Percentiles rank a stretch among this genome's conserved stretches.
Conservation (phyloP, 2,797 vertebrate genomes). For the Lepidocolaptes lacrymiger region DNA sequence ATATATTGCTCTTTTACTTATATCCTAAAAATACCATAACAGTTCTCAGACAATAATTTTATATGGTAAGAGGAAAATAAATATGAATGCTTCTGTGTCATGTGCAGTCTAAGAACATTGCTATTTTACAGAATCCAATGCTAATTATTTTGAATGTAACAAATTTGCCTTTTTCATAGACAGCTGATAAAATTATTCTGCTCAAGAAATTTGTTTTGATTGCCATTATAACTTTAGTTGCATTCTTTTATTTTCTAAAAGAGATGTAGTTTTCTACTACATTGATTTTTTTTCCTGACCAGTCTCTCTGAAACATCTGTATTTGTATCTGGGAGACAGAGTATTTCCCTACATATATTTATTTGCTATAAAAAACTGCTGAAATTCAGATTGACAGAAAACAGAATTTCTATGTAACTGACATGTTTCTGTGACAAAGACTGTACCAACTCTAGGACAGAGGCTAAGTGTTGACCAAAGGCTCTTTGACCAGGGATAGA, state of each 20-base stretch:
- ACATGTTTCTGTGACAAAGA: not conserved
- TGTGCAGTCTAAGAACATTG: not conserved
- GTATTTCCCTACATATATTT: not conserved
- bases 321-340: not conserved
- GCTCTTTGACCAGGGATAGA: not conserved
- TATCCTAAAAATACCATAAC: not conserved
- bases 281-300: not conserved
- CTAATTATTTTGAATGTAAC: not conserved
- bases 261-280: not conserved
- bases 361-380: not conserved
- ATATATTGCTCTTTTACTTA: not conserved
- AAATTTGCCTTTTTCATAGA: not conserved
- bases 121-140: not conserved
- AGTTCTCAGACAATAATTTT: not conserved
- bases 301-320: not conserved
- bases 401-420: not conserved
- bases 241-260: not conserved
- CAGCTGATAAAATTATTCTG: not conserved
- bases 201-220: not conserved
- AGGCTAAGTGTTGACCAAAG: not conserved
- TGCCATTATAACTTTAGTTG: not conserved
- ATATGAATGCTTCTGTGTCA: not conserved
- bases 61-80: not conserved
- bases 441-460: not conserved
- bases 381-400: not conserved